Conservation (phyloP, 2,113 vertebrate species). For the Labeo catla region DNA sequence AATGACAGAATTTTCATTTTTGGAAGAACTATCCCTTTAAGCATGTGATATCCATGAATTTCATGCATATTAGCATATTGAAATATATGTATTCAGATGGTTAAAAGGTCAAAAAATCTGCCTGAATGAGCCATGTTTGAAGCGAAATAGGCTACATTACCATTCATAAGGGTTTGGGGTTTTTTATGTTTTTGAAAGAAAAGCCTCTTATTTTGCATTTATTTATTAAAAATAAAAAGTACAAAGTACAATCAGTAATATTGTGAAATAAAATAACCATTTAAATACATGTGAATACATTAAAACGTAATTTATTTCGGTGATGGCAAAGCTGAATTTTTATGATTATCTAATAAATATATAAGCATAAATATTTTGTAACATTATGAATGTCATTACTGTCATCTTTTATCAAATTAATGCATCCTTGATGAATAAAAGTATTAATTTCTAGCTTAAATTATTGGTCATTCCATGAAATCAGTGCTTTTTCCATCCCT, state of each 20-base stretch:
- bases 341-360: too few relatives aligned
- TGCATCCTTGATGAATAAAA: background rate
- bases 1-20: too few relatives aligned
- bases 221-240: background rate
- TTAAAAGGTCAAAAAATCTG: background rate
- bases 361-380: too few relatives aligned
- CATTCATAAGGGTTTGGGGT: background rate
- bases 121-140: background rate
- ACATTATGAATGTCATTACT: background rate
- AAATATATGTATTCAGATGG: background rate
- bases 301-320: too few relatives aligned
- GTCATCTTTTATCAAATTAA: background rate
- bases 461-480: too few relatives aligned
- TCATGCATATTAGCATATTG: background rate
- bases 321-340: too few relatives aligned
- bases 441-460: background rate
- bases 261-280: background rate
- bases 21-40: background rate
- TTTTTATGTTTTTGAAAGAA: too few relatives aligned
- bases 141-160: background rate
- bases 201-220: background rate
- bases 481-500: too few relatives aligned
- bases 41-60: background rate
- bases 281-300: too few relatives aligned
- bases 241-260: background rate